Evolutionary conservation across 2,113 vertebrate species (phyloP).

Genomic region (Oryzias woworae): DNA sequence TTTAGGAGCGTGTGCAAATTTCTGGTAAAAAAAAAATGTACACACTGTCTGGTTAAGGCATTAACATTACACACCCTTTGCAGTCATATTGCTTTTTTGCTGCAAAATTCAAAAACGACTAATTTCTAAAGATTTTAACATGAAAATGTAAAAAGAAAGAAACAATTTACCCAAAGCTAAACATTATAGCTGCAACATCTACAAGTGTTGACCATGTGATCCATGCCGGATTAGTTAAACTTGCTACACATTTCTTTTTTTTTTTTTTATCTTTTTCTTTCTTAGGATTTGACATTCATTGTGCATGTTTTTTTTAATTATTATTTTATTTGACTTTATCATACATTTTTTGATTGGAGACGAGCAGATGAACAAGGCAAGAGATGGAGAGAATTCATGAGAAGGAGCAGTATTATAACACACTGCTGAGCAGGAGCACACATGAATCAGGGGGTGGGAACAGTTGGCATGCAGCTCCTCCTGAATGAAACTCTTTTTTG

Average conservation of each 20-base stretch:
- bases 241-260: conserved; percentile 53
- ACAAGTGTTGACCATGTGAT: conserved; percentile 23
- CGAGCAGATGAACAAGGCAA: conserved; percentile 51
- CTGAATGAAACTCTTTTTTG: conserved; percentile 39
- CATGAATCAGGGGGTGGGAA: conserved; percentile 41
- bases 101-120: no score
- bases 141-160: no score
- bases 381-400: conserved; percentile 25
- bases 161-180: no score
- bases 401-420: conserved; percentile 68
- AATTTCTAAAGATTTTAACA: no score
- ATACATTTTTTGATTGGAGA: conserved; percentile 56
- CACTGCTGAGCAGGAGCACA: conserved; percentile 52
- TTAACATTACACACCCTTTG: no score
- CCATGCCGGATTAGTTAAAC: conserved; percentile 43
- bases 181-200: conserved; percentile 8
- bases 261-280: no score
- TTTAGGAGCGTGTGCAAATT: no score
- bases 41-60: no score
- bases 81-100: no score
- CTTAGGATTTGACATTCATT: conserved; percentile 69
- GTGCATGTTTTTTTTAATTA: conserved; percentile 48
- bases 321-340: conserved; percentile 47
- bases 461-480: conserved; percentile 57
- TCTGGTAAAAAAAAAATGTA: no score